Evolutionary conservation across 2,113 vertebrate genomes (phyloP).

Genomic region (Beaufortia kweichowensis): DNA sequence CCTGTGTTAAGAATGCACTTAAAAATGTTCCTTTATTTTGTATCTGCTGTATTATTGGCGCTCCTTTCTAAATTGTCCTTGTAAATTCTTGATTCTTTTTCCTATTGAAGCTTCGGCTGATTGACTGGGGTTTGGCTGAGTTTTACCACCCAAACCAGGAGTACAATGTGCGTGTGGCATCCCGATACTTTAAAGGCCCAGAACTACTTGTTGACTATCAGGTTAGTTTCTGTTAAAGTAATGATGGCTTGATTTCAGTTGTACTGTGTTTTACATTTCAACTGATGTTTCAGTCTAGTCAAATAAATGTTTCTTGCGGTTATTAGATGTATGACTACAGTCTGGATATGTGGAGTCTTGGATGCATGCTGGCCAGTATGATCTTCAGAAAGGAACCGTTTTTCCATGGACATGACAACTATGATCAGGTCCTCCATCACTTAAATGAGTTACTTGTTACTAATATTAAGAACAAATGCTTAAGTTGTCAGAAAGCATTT

Average conservation of each 20-base stretch:
- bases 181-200: slow-evolving; percentile 85
- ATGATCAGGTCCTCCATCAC: slow-evolving; percentile 75
- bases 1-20: neutral
- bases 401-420: slow-evolving; percentile 87
- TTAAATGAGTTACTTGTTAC: too few species aligned
- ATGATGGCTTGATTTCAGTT: neutral
- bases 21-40: neutral
- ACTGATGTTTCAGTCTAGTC: neutral
- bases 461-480: neutral
- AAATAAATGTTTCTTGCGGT: neutral
- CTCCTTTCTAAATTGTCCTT: slow-evolving; percentile 3
- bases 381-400: slow-evolving; percentile 87
- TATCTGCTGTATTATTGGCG: neutral
- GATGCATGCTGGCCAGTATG: slow-evolving; percentile 87
- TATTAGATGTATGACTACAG: slow-evolving; percentile 87
- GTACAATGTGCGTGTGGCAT: slow-evolving; percentile 85
- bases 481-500: neutral
- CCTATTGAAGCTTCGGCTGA: slow-evolving; percentile 77
- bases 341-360: slow-evolving; percentile 87
- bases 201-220: slow-evolving; percentile 86
- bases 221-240: slow-evolving; percentile 61
- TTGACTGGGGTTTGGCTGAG: slow-evolving; percentile 87
- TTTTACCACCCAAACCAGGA: slow-evolving; percentile 87
- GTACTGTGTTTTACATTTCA: neutral
- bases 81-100: neutral